These are phyloP conservation scores for Drosophila sucinea DNA, from an alignment of 1,140 invertebrate genomes.

Conservation along the genomic window DNA sequence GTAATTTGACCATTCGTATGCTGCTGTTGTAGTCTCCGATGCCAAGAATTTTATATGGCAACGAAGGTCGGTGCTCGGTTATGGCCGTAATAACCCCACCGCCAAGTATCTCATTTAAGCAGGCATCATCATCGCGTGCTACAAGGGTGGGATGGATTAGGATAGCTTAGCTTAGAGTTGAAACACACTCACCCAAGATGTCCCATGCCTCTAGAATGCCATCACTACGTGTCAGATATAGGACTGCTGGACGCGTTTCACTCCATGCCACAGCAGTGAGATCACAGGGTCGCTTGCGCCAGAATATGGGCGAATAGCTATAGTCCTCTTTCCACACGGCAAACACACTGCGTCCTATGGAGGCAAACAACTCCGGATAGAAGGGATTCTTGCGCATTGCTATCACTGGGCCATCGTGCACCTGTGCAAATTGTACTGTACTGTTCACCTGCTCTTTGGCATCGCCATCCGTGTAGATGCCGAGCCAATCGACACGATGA, in stretches of 20 bases:
- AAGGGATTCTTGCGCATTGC: constrained; percentile 85
- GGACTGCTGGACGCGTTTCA: constrained; percentile 82
- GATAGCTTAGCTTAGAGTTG: too few relatives aligned
- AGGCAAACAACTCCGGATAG: constrained; percentile 84
- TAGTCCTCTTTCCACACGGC: constrained; percentile 85
- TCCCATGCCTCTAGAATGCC: constrained; percentile 86
- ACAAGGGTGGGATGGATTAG: not conserved
- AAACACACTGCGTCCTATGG: constrained; percentile 85
- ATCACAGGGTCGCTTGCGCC: constrained; percentile 83
- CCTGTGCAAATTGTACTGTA: constrained; percentile 83
- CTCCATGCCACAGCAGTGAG: constrained; percentile 85
- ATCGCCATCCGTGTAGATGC: constrained; percentile 83
- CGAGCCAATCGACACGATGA: constrained; percentile 78
- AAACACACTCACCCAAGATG: constrained; percentile 81
- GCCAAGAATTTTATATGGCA: constrained; percentile 84
- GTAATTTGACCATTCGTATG: constrained; percentile 85
- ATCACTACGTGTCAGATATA: constrained; percentile 84
- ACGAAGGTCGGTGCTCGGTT: constrained; percentile 84
- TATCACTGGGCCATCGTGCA: constrained; percentile 88
- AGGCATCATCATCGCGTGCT: constrained; percentile 84
- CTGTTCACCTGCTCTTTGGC: constrained; percentile 83
- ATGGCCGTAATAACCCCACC: constrained; percentile 84
- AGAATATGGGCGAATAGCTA: constrained; percentile 84
- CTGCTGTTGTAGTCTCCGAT: constrained; percentile 86
- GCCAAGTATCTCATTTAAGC: constrained; percentile 81